Conservation (phyloP, 1,140 invertebrate genomes). For the Goniozus legneri region DNA sequence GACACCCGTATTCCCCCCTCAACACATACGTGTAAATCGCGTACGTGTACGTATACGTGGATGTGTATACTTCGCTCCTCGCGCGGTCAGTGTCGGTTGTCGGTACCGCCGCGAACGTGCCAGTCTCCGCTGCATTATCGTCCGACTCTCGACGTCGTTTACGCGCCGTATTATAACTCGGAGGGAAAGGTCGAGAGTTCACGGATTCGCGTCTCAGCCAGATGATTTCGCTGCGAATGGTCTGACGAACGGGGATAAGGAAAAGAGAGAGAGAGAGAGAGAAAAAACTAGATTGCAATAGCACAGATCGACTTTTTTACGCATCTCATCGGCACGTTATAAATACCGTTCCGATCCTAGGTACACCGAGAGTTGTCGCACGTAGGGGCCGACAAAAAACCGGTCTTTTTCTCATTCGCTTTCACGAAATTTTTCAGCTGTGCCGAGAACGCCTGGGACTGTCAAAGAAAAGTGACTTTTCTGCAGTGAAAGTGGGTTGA, state of each 20-base stretch:
- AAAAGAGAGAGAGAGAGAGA: slow-evolving; percentile 1
- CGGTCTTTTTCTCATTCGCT: background rate
- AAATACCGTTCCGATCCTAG: no score
- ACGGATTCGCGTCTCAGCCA: background rate
- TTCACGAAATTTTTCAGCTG: background rate
- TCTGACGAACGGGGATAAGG: background rate
- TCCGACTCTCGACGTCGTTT: no score
- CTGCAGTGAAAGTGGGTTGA: background rate
- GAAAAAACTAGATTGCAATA: background rate
- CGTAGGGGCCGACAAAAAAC: background rate
- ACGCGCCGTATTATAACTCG: background rate
- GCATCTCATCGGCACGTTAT: no score
- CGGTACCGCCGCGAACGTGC: background rate
- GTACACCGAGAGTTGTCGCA: no score
- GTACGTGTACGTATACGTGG: slow-evolving; percentile 6
- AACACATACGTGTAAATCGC: slow-evolving; percentile 1
- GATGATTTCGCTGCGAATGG: background rate
- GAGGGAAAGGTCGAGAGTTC: background rate
- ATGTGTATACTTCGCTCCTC: slow-evolving; percentile 5
- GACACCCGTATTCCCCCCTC: background rate
- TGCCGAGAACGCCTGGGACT: background rate
- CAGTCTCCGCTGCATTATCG: no score
- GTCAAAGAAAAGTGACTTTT: background rate
- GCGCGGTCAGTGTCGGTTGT: background rate
- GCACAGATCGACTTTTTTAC: no score